phyloP scores from a whole-genome alignment of 2,797 vertebrate species.

The Bovichtus variegatus region DNA sequence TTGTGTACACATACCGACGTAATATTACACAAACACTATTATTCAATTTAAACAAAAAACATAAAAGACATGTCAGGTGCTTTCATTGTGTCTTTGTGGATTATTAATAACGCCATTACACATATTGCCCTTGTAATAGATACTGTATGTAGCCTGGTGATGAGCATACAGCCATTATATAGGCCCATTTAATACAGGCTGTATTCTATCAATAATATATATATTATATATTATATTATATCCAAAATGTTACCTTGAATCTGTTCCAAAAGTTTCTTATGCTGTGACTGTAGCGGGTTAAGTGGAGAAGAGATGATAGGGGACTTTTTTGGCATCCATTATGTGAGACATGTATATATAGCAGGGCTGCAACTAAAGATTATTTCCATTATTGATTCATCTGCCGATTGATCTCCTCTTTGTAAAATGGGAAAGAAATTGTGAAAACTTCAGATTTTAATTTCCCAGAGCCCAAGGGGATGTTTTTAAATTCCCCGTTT shows the following conservation, averaged over 20 bases:
- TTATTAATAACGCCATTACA: not conserved
- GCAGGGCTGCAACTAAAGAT: not conserved
- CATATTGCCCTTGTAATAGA: slow-evolving; percentile 1
- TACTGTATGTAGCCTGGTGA: not conserved
- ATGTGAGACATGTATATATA: not conserved
- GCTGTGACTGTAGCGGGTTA: not conserved
- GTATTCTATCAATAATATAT: not conserved
- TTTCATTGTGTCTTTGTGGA: not conserved
- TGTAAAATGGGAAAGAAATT: no score
- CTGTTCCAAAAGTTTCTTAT: not conserved
- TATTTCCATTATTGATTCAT: not conserved
- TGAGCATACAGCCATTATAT: not conserved
- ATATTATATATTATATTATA: no score
- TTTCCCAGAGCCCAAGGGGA: not conserved
- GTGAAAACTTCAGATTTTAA: not conserved
- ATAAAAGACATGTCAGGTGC: not conserved
- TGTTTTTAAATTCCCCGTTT: not conserved
- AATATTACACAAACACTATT: not conserved
- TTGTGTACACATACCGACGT: no score
- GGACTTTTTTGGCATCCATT: not conserved
- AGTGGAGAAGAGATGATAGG: not conserved
- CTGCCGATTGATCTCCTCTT: no score
- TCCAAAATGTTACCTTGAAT: not conserved
- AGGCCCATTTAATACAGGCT: not conserved
- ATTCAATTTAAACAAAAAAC: not conserved